Evolutionary conservation across 2,888 invertebrate species (phyloP).

Genomic region (Andricus curvator): DNA sequence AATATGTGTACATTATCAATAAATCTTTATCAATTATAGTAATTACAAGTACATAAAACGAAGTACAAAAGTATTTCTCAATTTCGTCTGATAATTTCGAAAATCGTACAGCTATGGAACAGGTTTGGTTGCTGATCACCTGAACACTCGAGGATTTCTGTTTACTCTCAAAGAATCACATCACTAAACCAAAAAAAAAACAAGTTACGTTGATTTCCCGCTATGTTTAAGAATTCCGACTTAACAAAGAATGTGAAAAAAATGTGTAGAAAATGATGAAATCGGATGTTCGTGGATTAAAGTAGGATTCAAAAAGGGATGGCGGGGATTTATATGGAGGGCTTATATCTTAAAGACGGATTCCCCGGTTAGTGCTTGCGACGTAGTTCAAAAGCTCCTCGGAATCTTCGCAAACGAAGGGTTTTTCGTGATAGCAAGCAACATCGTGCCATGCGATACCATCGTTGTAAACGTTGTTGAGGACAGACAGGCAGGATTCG

Average conservation of each 20-base stretch:
- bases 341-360: constrained; percentile 84
- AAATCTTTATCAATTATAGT: constrained; percentile 61
- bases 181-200: constrained; percentile 14
- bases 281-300: constrained; percentile 12
- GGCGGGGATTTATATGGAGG: constrained; percentile 1
- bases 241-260: constrained; percentile 48
- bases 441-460: constrained; percentile 97
- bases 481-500: constrained; percentile 91
- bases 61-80: constrained; percentile 55
- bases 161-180: not conserved
- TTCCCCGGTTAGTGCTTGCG: constrained; percentile 89
- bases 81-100: constrained; percentile 53
- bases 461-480: constrained; percentile 96
- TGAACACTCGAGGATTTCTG: constrained; percentile 37
- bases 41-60: constrained; percentile 62
- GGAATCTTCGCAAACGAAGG: constrained; percentile 93
- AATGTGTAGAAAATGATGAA: not conserved
- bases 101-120: constrained; percentile 55
- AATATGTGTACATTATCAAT: constrained; percentile 70
- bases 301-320: constrained; percentile 1
- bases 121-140: constrained; percentile 50
- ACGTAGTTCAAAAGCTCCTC: constrained; percentile 93
- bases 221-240: constrained; percentile 6
- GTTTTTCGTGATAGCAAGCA: constrained; percentile 95
- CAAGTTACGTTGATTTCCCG: not conserved